Evolutionary conservation across 2,797 vertebrate species (phyloP).

Genomic region (Coregonus sp.): DNA sequence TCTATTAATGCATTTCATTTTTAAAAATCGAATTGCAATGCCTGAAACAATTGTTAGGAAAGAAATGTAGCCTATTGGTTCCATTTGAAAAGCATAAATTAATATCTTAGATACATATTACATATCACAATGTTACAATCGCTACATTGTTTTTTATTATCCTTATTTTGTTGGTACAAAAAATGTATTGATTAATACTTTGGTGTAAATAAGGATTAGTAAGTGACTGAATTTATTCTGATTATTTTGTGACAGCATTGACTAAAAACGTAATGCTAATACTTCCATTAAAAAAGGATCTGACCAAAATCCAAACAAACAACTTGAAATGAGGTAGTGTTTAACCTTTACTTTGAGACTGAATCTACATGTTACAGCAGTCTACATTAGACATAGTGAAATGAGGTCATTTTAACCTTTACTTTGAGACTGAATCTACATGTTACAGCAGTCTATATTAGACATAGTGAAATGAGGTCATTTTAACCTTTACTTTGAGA

Average conservation of each 20-base stretch:
- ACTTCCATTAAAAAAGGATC: background rate
- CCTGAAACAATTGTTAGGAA: background rate
- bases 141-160: background rate
- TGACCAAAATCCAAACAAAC: background rate
- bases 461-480: background rate
- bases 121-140: background rate
- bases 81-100: background rate
- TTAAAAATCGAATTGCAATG: background rate
- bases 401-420: background rate
- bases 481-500: background rate
- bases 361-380: background rate
- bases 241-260: background rate
- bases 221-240: background rate
- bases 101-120: background rate
- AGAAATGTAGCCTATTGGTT: background rate
- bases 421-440: background rate
- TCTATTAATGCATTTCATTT: background rate
- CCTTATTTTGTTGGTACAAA: background rate
- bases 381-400: background rate
- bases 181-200: background rate
- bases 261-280: background rate
- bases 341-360: background rate
- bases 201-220: background rate
- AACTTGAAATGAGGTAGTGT: constrained; percentile 1
- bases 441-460: background rate